Conservation (phyloP, 1,140 invertebrate genomes). For the Zeugodacus cucurbitae region DNA sequence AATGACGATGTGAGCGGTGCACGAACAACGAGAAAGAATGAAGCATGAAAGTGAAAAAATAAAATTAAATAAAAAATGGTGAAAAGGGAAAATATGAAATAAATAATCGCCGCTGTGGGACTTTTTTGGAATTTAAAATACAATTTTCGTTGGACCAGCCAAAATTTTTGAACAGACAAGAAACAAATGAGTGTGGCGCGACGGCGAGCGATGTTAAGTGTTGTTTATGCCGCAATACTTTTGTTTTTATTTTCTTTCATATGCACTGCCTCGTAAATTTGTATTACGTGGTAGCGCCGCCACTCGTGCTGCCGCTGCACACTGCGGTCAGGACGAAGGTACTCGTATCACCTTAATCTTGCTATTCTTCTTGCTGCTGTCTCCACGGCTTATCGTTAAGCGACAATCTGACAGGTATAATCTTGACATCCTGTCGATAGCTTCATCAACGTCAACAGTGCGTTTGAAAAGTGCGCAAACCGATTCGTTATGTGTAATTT, state of each 20-base stretch:
- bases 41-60: not conserved
- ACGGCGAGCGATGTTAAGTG: not conserved
- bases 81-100: not conserved
- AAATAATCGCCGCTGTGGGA: not conserved
- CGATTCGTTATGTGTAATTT: not conserved
- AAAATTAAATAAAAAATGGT: not conserved
- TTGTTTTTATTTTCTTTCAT: not conserved
- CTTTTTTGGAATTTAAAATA: not conserved
- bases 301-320: not conserved
- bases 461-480: not conserved
- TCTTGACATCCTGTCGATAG: conserved; percentile 36
- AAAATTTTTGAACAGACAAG: not conserved
- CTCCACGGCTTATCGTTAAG: not conserved
- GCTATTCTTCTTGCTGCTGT: not conserved
- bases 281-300: not conserved
- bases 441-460: not conserved
- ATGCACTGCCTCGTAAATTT: not conserved
- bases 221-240: not conserved
- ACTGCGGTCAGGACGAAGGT: conserved; percentile 22
- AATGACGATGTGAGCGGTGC: not conserved
- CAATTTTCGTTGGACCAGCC: not conserved
- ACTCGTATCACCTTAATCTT: not conserved
- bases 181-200: not conserved
- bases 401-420: conserved; percentile 28
- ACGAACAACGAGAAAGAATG: not conserved